Evolutionary conservation across 2,113 vertebrate species (phyloP), one percentile per base, ranked within the genome.

Genomic region (Tichodroma muraria): DNA sequence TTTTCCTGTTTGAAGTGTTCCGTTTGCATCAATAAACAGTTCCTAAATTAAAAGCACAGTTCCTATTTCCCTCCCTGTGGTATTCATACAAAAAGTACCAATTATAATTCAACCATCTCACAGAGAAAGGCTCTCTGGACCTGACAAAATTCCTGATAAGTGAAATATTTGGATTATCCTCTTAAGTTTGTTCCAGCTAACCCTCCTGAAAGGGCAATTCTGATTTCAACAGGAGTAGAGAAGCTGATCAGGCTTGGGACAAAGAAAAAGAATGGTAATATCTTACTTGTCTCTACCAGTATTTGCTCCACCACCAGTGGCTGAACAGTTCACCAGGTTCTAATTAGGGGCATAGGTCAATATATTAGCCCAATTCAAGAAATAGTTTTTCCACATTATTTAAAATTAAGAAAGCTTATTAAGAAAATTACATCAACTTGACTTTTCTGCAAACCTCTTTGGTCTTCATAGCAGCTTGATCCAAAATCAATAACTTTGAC

Each of bases 401-500:
- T 53, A 47, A 90, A 79, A 81, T 92, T 54, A 86, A 94, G 54
- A 90, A 96, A 93, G 81, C 83, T 93, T 95, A 93, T 92, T 85
- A 94, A 92, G 89, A 94, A 95, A 96, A 96, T 96, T 96, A 96
- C 95, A 97, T 96, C 91, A 94, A 96, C 44, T 94, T 96, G 94
- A 96, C 91, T 96, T 95, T 96, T 96, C 50, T 90, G 84, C 96
- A 96, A 91, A 99, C 99, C 98, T 97, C 98, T 98, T 97, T 99
- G 98, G 91, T 99, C 98, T 95, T 99, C 99, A 75, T 99, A 99
- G 95, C 99, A 99, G 94, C 99, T 99, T 68, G 99, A 99, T 88
- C 99, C 99, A 97, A 99, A 99, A 96, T 99, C 99, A 79, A 99
- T 99, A 83, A 99, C 99, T 97, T 99, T 99, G 93, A 99, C 98